Percentiles rank a stretch among this genome's conserved stretches.
Conservation (phyloP, 2,888 invertebrate genomes). For the Drosophila birchii region DNA sequence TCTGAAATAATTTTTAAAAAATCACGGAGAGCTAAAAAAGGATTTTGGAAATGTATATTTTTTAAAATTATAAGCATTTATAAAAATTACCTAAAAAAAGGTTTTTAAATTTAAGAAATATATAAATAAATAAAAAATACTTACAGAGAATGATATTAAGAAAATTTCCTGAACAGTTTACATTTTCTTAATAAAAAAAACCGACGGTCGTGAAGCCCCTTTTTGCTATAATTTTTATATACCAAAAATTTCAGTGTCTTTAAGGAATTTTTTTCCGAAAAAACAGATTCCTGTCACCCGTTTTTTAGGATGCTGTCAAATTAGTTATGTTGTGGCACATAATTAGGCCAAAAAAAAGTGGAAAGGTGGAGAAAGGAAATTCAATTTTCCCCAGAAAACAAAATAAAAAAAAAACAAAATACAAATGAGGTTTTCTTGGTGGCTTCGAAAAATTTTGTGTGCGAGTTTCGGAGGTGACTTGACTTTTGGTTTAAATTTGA, state of each 20-base stretch:
- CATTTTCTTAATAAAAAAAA: not conserved
- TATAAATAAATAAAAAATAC: not conserved
- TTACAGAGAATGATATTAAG: not conserved
- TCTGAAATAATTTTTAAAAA: not conserved
- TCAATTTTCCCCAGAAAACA: constrained; percentile 37
- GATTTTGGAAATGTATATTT: accelerated
- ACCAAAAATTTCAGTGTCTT: not conserved
- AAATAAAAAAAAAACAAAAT: constrained; percentile 1
- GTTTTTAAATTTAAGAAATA: not conserved
- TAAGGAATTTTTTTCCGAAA: not conserved
- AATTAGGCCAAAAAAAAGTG: constrained; percentile 51
- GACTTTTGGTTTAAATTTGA: constrained; percentile 52
- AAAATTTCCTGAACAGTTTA: not conserved
- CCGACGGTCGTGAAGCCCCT: not conserved
- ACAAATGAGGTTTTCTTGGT: constrained; percentile 37
- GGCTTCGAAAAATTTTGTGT: constrained; percentile 32
- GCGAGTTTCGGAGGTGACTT: constrained; percentile 55
- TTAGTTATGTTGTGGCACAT: constrained; percentile 32
- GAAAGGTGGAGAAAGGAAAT: constrained; percentile 35
- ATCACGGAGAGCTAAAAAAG: too few relatives aligned
- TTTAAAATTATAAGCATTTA: not conserved
- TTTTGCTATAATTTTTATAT: not conserved
- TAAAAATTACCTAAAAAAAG: not conserved
- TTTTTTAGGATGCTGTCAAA: constrained; percentile 16
- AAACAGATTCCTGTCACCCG: not conserved